Evolutionary conservation across 2,113 vertebrate species (phyloP).

Genomic region (Pithys albifrons): DNA sequence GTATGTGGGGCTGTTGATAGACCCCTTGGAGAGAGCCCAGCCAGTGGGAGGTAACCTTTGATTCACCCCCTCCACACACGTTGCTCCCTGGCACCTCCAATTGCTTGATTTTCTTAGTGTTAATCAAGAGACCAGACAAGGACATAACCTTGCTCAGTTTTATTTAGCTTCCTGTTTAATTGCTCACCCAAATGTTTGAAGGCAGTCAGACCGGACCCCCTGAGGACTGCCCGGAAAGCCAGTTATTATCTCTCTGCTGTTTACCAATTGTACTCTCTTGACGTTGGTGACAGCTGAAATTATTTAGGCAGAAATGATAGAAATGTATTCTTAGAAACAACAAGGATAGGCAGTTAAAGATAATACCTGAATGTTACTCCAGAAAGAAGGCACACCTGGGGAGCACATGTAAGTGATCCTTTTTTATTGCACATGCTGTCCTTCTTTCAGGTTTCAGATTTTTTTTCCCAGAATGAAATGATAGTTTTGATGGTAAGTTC

Average conservation of each 20-base stretch:
- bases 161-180: not conserved
- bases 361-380: not conserved
- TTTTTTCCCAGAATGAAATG: not conserved
- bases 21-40: not conserved
- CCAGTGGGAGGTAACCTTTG: not conserved
- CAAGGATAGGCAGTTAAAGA: not conserved
- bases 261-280: not conserved
- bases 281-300: not conserved
- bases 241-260: constrained; percentile 2
- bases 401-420: not conserved
- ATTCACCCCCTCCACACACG: fast-evolving
- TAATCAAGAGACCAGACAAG: not conserved
- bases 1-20: not conserved
- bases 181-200: not conserved
- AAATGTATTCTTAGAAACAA: not conserved
- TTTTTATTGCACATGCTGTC: not conserved
- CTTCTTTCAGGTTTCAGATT: not conserved
- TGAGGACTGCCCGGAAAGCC: constrained; percentile 9
- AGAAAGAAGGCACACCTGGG: not conserved
- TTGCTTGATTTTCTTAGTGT: not conserved
- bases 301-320: not conserved
- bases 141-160: not conserved
- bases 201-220: not conserved
- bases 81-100: not conserved
- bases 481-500: not conserved